Percentiles rank a stretch among this genome's conserved stretches.
Conservation (phyloP, 2,797 vertebrate species). For the Holocentrus rufus region DNA sequence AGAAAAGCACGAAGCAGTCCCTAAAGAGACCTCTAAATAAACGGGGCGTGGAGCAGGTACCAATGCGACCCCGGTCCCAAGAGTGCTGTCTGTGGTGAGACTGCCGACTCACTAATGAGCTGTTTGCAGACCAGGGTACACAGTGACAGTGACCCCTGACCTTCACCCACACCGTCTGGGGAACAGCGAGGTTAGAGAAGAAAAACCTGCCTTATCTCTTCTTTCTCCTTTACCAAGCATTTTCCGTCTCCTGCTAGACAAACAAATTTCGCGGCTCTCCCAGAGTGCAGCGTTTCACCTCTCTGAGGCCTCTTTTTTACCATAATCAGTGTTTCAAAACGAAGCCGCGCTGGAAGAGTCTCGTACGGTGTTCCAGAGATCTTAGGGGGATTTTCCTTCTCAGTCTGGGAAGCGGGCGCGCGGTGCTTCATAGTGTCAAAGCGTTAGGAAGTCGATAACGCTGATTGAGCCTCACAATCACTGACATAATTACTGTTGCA, state of each 20-base stretch:
- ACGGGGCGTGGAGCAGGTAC: slow-evolving; percentile 77
- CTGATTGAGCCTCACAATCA: slow-evolving; percentile 57
- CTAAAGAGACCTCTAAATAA: slow-evolving; percentile 80
- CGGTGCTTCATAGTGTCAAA: slow-evolving; percentile 58
- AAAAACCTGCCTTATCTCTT: slow-evolving; percentile 53
- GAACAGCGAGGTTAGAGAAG: slow-evolving; percentile 64
- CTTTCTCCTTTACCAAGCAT: slow-evolving; percentile 10
- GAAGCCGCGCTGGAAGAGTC: slow-evolving; percentile 17
- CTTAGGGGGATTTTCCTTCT: not conserved
- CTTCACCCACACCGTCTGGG: slow-evolving; percentile 77
- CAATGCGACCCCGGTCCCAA: slow-evolving; percentile 71
- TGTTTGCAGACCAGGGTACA: slow-evolving; percentile 84
- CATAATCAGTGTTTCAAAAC: slow-evolving; percentile 1
- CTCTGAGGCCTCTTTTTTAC: slow-evolving; percentile 7
- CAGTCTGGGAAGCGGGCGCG: slow-evolving; percentile 45
- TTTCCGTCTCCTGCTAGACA: slow-evolving; percentile 52
- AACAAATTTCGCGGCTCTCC: slow-evolving; percentile 38
- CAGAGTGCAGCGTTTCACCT: not conserved
- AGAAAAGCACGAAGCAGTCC: slow-evolving; percentile 64
- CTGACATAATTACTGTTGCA: slow-evolving; percentile 68
- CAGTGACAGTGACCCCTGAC: slow-evolving; percentile 82
- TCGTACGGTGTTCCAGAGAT: slow-evolving; percentile 9
- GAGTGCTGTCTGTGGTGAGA: slow-evolving; percentile 76
- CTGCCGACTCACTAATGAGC: slow-evolving; percentile 84
- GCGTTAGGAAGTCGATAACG: slow-evolving; percentile 56